Conservation (phyloP, 2,113 vertebrate genomes). For the Sinocyclocheilus anshuiensis region DNA sequence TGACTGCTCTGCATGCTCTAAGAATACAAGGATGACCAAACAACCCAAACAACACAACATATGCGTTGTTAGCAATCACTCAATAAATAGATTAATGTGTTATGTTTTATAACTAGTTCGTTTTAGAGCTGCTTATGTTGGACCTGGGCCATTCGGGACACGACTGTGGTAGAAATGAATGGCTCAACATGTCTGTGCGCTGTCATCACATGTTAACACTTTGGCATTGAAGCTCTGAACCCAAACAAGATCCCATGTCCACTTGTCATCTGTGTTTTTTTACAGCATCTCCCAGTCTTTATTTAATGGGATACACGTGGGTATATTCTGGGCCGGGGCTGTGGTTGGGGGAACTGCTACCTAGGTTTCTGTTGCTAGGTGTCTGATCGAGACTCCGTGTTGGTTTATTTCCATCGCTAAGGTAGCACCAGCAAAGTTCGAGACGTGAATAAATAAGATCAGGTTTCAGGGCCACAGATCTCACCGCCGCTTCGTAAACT, state of each 20-base stretch:
- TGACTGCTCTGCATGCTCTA: neutral
- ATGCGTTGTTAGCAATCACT: neutral
- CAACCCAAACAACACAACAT: neutral
- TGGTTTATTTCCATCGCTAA: conserved; percentile 56
- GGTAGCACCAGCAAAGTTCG: conserved; percentile 54
- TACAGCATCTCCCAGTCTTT: conserved; percentile 45
- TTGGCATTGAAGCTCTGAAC: conserved; percentile 44
- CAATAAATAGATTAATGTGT: conserved; percentile 15
- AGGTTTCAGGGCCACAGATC: conserved; percentile 62
- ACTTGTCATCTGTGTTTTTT: conserved; percentile 44
- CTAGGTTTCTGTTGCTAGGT: conserved; percentile 46
- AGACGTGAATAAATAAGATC: conserved; percentile 66
- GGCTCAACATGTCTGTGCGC: conserved; percentile 11
- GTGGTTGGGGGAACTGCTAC: neutral
- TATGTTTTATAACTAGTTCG: conserved; percentile 26
- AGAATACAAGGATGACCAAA: neutral
- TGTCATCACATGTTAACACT: conserved; percentile 38
- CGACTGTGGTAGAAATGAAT: neutral
- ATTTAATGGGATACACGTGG: conserved; percentile 18
- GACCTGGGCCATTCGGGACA: neutral
- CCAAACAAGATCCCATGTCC: conserved; percentile 44
- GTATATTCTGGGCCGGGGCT: conserved; percentile 34
- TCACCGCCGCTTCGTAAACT: conserved; percentile 58
- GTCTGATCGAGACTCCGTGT: conserved; percentile 32
- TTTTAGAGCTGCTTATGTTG: conserved; percentile 33